These are phyloP conservation scores for Ischnus inquisitorius DNA, from an alignment of 2,888 invertebrate species.

Conservation along the genomic window DNA sequence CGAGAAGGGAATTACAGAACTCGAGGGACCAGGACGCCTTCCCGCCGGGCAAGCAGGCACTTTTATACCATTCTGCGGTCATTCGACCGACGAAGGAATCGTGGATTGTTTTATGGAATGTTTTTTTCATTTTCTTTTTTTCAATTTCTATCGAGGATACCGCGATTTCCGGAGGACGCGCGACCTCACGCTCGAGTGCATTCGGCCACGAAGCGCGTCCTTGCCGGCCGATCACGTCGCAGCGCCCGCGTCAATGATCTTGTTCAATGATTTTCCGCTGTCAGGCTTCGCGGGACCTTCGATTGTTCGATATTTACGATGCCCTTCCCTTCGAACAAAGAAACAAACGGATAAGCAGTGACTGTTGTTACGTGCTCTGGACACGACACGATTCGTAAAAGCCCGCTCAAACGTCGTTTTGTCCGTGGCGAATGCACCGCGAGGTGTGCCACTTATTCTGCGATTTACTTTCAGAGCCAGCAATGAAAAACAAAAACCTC, in stretches of 20 bases:
- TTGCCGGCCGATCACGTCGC: constrained; percentile 49
- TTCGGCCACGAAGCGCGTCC: constrained; percentile 63
- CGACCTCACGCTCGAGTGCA: constrained; percentile 59
- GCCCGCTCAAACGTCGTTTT: neutral
- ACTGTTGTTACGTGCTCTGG: neutral
- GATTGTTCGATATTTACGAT: neutral
- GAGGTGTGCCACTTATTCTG: neutral
- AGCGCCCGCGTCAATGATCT: constrained; percentile 62
- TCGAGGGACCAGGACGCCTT: neutral
- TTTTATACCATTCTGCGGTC: constrained; percentile 48
- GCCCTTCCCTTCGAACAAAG: neutral
- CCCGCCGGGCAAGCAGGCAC: constrained; percentile 1
- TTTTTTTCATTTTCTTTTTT: constrained; percentile 24
- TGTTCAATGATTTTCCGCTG: constrained; percentile 56
- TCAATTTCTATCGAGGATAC: constrained; percentile 40
- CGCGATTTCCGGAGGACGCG: constrained; percentile 66
- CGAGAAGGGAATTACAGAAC: constrained; percentile 36
- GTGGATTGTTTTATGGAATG: neutral
- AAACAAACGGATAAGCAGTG: neutral
- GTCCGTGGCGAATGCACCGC: neutral
- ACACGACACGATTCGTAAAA: too few relatives aligned
- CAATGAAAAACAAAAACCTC: too few relatives aligned
- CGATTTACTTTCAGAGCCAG: too few relatives aligned
- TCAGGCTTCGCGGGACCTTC: constrained; percentile 30
- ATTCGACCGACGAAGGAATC: constrained; percentile 32